Percentiles rank a stretch among this genome's conserved stretches.
These are phyloP conservation scores for Neomorphus geoffroyi DNA, from an alignment of 2,797 vertebrate species.

Conservation along the genomic window DNA sequence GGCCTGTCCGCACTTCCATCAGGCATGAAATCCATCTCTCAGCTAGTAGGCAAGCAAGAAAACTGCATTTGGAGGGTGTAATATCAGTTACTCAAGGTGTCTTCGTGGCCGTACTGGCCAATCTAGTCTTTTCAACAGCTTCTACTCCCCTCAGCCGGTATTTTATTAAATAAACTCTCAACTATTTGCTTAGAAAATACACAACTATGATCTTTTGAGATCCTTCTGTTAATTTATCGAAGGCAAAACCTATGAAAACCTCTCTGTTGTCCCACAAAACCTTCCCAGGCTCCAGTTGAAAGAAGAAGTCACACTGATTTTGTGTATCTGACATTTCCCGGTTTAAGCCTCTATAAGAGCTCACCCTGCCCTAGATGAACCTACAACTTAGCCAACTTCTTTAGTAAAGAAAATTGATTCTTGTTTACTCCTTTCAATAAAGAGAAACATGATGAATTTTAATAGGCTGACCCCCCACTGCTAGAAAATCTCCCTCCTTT, in stretches of 20 bases:
- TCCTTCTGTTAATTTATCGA: constrained; percentile 13
- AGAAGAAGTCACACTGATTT: neutral
- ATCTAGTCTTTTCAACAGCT: constrained; percentile 11
- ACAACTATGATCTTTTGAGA: neutral
- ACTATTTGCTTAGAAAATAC: neutral
- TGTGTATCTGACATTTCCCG: constrained; percentile 24
- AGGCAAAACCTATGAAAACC: constrained; percentile 42
- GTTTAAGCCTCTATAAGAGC: neutral
- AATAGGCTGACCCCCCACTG: constrained; percentile 57
- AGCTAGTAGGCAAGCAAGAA: neutral
- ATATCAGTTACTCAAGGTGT: neutral
- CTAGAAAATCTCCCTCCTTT: constrained; percentile 66
- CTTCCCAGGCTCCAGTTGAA: neutral
- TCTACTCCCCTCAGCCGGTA: constrained; percentile 23
- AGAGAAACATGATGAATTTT: constrained; percentile 65
- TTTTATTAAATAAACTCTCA: constrained; percentile 29
- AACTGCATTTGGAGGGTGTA: neutral
- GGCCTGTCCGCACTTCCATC: neutral
- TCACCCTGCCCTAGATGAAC: constrained; percentile 44
- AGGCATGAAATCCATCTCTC: neutral
- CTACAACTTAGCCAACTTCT: constrained; percentile 40
- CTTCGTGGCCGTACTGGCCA: neutral
- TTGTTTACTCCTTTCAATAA: constrained; percentile 66
- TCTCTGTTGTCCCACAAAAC: neutral
- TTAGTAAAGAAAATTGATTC: constrained; percentile 68